Base-by-base conservation (phyloP, 1,140 invertebrate species). In the Dreissena rostriformis region DNA sequence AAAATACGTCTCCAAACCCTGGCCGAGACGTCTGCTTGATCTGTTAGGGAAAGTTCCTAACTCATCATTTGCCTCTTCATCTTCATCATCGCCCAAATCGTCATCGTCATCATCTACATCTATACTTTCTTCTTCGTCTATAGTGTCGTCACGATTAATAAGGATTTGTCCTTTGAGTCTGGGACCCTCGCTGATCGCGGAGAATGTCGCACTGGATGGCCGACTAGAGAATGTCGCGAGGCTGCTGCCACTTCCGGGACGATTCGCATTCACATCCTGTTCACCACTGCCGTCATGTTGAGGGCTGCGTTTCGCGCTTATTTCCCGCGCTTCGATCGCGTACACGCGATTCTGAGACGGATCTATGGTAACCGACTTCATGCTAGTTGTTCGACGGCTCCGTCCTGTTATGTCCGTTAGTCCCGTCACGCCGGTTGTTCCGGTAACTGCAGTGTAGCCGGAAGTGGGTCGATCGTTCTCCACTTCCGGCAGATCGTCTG, bases 341-440 rank as follows among this genome's bases (percentile, higher is more conserved):
- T 63, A 73, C 0, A 82, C 52, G 53, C 71, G 79, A 51, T 82
- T 82, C 28, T 82, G 79, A 12, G 79, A 82, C 39, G 68, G 79
- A 22, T 72, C 68, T 29, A 82, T 82, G 11, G 79, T 82, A 2
- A 82, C 79, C 15, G 57, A 71, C 53, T 79, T 79, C 66, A 79
- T 67, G 26, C 63, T 67, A 15, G 70, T 70, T n/a, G 53, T 57
- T 72, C 52, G 26, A 24, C 61, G 51, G 26, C 79, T 73, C 57
- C 55, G 39, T 10, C 67, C 79, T 19, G 66, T 82, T 15, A 65
- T 65, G 17, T 57, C 74, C 19, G 74, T 77, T 12, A 82, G 28
- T 22, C 79, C 79, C 15, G 79, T 82, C 12, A 73, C n/a, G 5
- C 53, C 68, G n/a, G 79, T 82, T 26, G 79, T 73, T n/a, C 79